A percentile compares a stretch with the other conserved stretches of the same genome.
These are phyloP conservation scores for Tympanuchus pallidicinctus DNA, from an alignment of 2,113 vertebrate species.

Conservation along the genomic window DNA sequence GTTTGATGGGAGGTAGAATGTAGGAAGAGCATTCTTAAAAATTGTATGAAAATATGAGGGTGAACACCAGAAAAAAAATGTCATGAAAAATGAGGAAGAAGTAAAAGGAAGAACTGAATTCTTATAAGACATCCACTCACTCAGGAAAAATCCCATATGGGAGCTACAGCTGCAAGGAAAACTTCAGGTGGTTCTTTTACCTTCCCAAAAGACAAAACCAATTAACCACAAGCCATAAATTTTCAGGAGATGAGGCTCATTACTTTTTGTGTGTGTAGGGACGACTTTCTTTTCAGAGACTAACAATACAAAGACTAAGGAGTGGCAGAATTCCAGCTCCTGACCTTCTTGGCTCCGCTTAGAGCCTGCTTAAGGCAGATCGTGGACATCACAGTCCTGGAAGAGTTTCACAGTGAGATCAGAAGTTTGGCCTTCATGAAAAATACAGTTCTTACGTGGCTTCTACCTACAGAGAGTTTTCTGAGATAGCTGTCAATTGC, in stretches of 20 bases:
- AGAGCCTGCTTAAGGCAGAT: background rate
- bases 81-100: background rate
- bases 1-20: background rate
- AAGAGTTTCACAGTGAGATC: background rate
- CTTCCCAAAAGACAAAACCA: slow-evolving; percentile 3
- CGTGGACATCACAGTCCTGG: background rate
- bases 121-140: background rate
- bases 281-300: background rate
- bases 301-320: background rate
- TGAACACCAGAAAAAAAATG: background rate
- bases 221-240: slow-evolving; percentile 38
- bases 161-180: background rate
- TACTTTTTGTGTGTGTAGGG: background rate
- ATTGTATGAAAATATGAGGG: background rate
- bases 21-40: background rate
- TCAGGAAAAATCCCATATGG: background rate
- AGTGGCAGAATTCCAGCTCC: background rate
- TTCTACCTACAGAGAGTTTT: background rate
- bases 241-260: slow-evolving; percentile 24
- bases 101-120: background rate
- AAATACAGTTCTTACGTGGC: background rate
- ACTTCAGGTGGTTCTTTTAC: background rate
- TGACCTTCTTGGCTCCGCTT: background rate
- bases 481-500: background rate
- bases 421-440: background rate